phyloP scores from a whole-genome alignment of 2,113 vertebrate genomes.

The Cyprinodon brontotheroides region DNA sequence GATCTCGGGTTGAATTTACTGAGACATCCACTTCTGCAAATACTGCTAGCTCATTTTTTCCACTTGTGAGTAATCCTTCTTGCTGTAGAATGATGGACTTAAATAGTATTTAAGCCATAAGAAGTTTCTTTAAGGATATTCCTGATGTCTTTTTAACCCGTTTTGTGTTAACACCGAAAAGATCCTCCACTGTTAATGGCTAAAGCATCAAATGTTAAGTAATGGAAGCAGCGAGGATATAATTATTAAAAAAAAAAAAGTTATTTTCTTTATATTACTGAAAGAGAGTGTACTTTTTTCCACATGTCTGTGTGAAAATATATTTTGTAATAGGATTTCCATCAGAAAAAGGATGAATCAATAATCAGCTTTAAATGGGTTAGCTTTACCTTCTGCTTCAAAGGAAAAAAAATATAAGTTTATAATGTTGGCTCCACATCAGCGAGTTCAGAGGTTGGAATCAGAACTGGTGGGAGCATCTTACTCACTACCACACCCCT shows the following conservation, averaged over 20 bases:
- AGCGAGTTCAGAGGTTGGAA: background rate
- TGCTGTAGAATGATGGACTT: too few relatives aligned
- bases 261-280: background rate
- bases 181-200: too few relatives aligned
- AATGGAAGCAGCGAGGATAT: background rate
- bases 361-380: background rate
- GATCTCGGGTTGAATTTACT: too few relatives aligned
- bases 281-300: background rate
- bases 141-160: too few relatives aligned
- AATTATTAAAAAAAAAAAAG: background rate
- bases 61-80: too few relatives aligned
- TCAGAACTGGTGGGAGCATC: conserved; percentile 31
- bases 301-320: background rate
- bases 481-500: background rate
- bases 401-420: background rate
- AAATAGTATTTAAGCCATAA: too few relatives aligned
- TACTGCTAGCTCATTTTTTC: too few relatives aligned
- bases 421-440: background rate
- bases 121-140: too few relatives aligned
- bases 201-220: background rate
- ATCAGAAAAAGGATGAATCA: background rate
- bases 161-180: too few relatives aligned
- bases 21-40: too few relatives aligned
- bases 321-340: background rate
- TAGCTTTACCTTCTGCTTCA: background rate